phyloP scores from a whole-genome alignment of 2,888 invertebrate genomes.

The Hololepta plana region DNA sequence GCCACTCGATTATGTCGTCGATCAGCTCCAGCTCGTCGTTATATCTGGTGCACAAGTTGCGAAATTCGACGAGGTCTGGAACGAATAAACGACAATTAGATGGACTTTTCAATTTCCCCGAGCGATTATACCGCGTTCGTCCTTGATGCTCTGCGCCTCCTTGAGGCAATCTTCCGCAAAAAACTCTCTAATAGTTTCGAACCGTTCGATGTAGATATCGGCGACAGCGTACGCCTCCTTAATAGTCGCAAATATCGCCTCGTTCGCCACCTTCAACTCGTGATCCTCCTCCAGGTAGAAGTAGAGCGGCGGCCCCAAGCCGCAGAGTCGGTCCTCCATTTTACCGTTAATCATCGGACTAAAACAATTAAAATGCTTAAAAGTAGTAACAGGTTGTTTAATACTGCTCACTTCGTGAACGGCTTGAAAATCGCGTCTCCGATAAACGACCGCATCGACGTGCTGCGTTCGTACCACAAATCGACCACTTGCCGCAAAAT shows the following conservation, averaged over 20 bases:
- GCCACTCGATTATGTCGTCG: constrained; percentile 42
- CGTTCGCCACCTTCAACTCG: constrained; percentile 31
- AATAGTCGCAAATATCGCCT: constrained; percentile 37
- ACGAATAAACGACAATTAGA: constrained; percentile 3
- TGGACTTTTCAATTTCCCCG: too few species aligned
- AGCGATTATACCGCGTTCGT: constrained; percentile 34
- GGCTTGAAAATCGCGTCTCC: constrained; percentile 49
- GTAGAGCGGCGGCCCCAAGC: constrained; percentile 50
- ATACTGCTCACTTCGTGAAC: constrained; percentile 44
- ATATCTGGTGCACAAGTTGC: constrained; percentile 47
- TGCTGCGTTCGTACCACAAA: constrained; percentile 49
- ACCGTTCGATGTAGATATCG: constrained; percentile 42
- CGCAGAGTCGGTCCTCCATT: constrained; percentile 58
- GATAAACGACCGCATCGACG: constrained; percentile 50
- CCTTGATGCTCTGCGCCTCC: constrained; percentile 40
- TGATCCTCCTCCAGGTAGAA: constrained; percentile 53
- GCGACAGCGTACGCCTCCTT: constrained; percentile 42
- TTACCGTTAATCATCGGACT: constrained; percentile 72
- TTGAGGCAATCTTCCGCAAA: constrained; percentile 51
- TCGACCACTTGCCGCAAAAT: constrained; percentile 41
- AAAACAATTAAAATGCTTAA: too few species aligned
- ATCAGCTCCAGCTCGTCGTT: constrained; percentile 49
- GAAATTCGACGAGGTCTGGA: constrained; percentile 41
- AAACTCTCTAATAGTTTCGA: constrained; percentile 44
- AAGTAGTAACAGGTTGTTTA: too few species aligned